Base-by-base conservation (phyloP, 2,888 invertebrate genomes). In the Metellina segmentata region DNA sequence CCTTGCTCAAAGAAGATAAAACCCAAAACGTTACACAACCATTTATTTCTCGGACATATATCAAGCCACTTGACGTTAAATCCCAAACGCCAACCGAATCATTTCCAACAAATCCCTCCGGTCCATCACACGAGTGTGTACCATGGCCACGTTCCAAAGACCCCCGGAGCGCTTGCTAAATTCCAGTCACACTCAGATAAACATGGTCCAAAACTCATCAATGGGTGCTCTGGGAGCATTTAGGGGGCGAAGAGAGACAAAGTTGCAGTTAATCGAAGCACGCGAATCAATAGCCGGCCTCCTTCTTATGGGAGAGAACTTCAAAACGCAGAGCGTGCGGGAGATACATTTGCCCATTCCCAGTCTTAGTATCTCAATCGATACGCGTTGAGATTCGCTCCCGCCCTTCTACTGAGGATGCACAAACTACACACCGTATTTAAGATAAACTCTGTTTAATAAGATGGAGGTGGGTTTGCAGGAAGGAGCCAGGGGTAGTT, bases 401-500 rank as follows among this genome's bases (percentile, higher is more conserved):
- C n/a, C 16, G 34, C 16, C 19, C 19, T 52, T 74, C 48, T n/a
- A 34, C 34, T 34, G 34, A 4, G 34, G 34, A 34, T 16, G 49
- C 11, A 77, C 69, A 48, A 85, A 69, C 61, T 72, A 82, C 69
- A 49, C 9, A 20, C 11, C 74, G 79, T 52, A 34, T 88, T 81
- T 48, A 81, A 81, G 88, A 82, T 89, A 82, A 89, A 89, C 74
- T 88, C 74, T 13, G 53, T 74, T 34, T 88, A 72, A 53, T 87
- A 88, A 81, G 81, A 61, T 61, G 53, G 16, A 7, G 19, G 16
- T 16, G 11, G 79, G 16, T 79, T 61, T 69, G 51, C 74, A 71
- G 70, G 72, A 79, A 87, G 13, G 81, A 49, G 19, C 49, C 85
- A 20, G 53, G 49, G 7, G 16, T 51, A 4, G 34, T 34, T 34